Evolutionary conservation across 2,797 vertebrate species (phyloP).

Genomic region (Sebastes variabilis): DNA sequence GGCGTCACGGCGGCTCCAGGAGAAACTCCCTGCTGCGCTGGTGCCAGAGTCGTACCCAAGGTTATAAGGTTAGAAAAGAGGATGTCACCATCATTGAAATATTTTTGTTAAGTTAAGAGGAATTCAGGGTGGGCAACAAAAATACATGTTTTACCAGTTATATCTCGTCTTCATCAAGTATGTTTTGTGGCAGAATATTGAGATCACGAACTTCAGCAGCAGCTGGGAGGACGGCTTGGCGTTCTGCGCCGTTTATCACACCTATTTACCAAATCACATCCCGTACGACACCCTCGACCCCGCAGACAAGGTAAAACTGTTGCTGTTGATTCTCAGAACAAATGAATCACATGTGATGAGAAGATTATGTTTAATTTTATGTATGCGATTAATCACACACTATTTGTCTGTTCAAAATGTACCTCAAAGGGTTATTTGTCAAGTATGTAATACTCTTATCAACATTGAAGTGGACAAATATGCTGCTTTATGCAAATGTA

Average conservation of each 20-base stretch:
- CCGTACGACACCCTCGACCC: constrained; percentile 76
- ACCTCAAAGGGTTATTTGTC: no score
- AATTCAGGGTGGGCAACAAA: background rate
- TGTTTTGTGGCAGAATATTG: constrained; percentile 79
- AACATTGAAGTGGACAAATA: no score
- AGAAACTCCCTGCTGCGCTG: constrained; percentile 84
- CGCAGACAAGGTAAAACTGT: constrained; percentile 74
- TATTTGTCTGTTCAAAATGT: no score
- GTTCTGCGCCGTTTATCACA: constrained; percentile 84
- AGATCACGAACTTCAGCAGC: constrained; percentile 87
- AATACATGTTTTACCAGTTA: background rate
- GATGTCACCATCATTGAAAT: background rate
- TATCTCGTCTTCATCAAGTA: background rate
- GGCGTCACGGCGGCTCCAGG: constrained; percentile 82
- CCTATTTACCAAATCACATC: constrained; percentile 79
- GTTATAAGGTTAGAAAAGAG: constrained; percentile 76
- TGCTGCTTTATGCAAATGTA: no score
- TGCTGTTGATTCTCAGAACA: background rate
- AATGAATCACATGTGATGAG: background rate
- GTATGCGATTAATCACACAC: no score
- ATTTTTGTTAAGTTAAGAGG: background rate
- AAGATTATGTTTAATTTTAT: background rate
- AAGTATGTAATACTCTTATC: no score
- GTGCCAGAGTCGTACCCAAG: constrained; percentile 81
- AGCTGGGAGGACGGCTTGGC: constrained; percentile 87